Evolutionary conservation across 37 sponge, comb jelly and placozoan genomes (phyloP), one percentile per base, ranked within the genome.

Genomic region (Oopsacas minuta): DNA sequence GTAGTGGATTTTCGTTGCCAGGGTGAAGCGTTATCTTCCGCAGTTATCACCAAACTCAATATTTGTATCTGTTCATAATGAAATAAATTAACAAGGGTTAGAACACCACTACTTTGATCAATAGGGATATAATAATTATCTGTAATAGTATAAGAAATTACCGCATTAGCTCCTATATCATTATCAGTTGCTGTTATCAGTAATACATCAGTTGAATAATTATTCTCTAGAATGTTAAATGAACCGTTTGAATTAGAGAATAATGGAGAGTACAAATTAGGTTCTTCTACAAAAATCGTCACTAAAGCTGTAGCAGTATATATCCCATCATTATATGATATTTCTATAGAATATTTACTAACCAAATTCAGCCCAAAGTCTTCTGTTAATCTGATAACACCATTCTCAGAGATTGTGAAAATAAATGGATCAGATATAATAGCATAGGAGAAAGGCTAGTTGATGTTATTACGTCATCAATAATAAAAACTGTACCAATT

Each of bases 11-110:
- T 61, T 3, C 30, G 75, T n/a, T 61, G 75, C 75, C 75, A 61
- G 28, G 30, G 20, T 3, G 75, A 61, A n/a, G 75, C 75, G 75
- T 61, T 61, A 61, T 61, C 75, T 61, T 61, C 28, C 75, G 75
- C 75, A 61, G 75, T 61, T 61, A 61, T n/a, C 5, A 34, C 28
- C 3, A 61, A n/a, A 34, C 22, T 61, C 22, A 61, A 3, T 3
- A n/a, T 25, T 61, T 61, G 75, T 7, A 61, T 20, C 30, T 20
- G 75, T 61, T 61, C 75, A n/a, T 61, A 61, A 61, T 61, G 32
- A 25, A 61, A 12, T 32, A 12, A 25, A 5, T 3, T 5, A 61
- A 61, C 28, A 3, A 61, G 75, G 28, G 75, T 32, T 5, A 61
- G 28, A 5, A n/a, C 30, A 61, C 75, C 75, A 12, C 30, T n/a